Conservation (phyloP, 2,113 vertebrate species). For the Rhynchomys soricoides region DNA sequence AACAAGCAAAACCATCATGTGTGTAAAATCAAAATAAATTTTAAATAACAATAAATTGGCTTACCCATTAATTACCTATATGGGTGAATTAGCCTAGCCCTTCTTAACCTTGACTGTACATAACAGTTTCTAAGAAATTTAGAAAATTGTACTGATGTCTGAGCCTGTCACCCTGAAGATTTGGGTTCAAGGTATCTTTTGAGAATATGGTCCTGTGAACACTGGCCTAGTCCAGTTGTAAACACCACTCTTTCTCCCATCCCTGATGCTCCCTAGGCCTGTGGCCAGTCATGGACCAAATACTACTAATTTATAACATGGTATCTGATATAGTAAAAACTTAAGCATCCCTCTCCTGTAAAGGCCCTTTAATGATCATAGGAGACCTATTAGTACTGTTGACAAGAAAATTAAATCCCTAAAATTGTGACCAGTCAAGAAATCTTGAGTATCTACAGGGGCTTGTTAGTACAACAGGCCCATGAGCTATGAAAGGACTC, state of each 20-base stretch:
- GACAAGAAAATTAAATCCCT: conserved; percentile 35
- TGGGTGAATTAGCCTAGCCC: not conserved
- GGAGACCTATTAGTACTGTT: not conserved
- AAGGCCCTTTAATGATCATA: not conserved
- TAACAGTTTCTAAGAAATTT: not conserved
- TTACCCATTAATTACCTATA: not conserved
- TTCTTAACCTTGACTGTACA: not conserved
- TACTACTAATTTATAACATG: not conserved
- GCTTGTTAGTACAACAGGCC: not conserved
- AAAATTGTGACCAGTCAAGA: not conserved
- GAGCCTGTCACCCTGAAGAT: not conserved
- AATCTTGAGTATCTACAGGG: not conserved
- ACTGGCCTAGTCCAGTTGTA: rapidly evolving
- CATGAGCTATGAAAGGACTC: not conserved
- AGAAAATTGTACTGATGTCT: not conserved
- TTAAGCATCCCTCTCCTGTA: not conserved
- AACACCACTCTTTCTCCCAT: not conserved
- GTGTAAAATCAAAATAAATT: not conserved
- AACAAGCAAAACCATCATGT: not conserved
- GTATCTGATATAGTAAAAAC: not conserved
- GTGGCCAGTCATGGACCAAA: not conserved
- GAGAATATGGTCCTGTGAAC: not conserved
- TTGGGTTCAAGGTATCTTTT: rapidly evolving
- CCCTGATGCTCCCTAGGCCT: not conserved
- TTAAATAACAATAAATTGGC: not conserved